phyloP scores from a whole-genome alignment of 2,888 invertebrate genomes.

The Cecidostiba fungosa region DNA sequence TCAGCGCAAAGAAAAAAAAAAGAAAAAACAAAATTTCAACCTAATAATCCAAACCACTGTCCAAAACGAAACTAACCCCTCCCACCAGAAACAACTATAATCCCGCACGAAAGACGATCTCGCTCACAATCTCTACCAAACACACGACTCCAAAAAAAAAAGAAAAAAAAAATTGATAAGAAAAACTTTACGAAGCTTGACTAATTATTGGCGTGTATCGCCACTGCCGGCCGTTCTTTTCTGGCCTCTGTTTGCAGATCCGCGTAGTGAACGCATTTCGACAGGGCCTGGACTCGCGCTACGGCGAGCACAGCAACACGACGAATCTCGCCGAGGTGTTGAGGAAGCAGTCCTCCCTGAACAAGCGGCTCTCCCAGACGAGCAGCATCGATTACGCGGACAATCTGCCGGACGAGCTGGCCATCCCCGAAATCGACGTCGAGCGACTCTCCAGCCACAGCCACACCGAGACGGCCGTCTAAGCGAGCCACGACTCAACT shows the following conservation, averaged over 20 bases:
- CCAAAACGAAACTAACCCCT: not conserved
- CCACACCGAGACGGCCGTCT: conserved; percentile 97
- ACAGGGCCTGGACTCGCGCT: conserved; percentile 89
- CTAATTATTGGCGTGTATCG: conserved; percentile 62
- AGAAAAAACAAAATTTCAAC: too few relatives aligned
- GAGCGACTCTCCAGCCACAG: conserved; percentile 95
- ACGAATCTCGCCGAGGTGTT: conserved; percentile 93
- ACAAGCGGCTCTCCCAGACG: conserved; percentile 94
- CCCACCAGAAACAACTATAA: conserved; percentile 4
- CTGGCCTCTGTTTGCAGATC: conserved; percentile 87
- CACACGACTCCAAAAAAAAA: conserved; percentile 6
- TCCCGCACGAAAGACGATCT: not conserved
- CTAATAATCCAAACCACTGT: not conserved
- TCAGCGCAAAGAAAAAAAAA: conserved; percentile 30
- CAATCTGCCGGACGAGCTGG: conserved; percentile 92
- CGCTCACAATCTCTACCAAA: not conserved
- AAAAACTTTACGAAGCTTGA: not conserved
- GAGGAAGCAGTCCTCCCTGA: conserved; percentile 95
- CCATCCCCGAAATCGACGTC: conserved; percentile 95
- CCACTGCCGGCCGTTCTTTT: conserved; percentile 47
- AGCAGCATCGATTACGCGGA: conserved; percentile 96
- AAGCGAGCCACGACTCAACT: conserved; percentile 72
- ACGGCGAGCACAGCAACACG: conserved; percentile 93
- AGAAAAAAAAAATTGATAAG: not conserved
- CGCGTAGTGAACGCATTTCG: conserved; percentile 99